phyloP scores from a whole-genome alignment of 1,140 invertebrate genomes.

The Octopus bimaculoides region DNA sequence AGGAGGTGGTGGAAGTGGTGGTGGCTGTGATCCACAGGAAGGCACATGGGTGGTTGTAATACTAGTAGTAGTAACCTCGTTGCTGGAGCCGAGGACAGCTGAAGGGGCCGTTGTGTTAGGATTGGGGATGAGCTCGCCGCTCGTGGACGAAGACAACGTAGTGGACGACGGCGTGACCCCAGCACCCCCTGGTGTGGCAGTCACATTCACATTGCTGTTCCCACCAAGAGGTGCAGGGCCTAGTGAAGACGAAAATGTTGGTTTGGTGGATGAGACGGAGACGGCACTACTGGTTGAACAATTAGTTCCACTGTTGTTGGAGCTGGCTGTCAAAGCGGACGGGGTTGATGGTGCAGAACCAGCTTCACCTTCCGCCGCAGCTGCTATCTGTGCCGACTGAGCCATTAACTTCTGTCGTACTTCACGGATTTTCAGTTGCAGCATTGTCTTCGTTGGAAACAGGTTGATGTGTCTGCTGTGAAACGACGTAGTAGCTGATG shows the following conservation, averaged over 20 bases:
- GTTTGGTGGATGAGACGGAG: neutral
- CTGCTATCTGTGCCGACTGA: constrained; percentile 52
- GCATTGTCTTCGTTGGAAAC: constrained; percentile 88
- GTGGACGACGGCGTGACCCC: neutral
- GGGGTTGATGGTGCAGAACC: constrained; percentile 14
- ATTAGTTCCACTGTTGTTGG: neutral
- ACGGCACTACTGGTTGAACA: neutral
- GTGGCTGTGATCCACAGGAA: neutral
- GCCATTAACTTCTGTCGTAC: constrained; percentile 94
- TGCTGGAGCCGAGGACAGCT: neutral
- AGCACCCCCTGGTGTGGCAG: neutral
- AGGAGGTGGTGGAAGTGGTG: neutral
- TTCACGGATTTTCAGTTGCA: constrained; percentile 96
- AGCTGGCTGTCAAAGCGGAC: neutral
- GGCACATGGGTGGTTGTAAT: neutral
- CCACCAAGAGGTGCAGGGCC: no score
- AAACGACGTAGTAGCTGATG: constrained; percentile 87
- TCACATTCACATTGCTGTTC: neutral
- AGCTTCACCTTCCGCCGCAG: constrained; percentile 18
- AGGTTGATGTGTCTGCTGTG: constrained; percentile 86
- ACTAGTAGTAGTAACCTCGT: neutral
- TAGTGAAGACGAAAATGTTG: neutral
- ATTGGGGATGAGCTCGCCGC: no score
- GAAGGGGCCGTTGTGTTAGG: neutral
- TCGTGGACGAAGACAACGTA: neutral